Evolutionary conservation across 2,797 vertebrate genomes (phyloP).

Genomic region (Poecilia gillii): DNA sequence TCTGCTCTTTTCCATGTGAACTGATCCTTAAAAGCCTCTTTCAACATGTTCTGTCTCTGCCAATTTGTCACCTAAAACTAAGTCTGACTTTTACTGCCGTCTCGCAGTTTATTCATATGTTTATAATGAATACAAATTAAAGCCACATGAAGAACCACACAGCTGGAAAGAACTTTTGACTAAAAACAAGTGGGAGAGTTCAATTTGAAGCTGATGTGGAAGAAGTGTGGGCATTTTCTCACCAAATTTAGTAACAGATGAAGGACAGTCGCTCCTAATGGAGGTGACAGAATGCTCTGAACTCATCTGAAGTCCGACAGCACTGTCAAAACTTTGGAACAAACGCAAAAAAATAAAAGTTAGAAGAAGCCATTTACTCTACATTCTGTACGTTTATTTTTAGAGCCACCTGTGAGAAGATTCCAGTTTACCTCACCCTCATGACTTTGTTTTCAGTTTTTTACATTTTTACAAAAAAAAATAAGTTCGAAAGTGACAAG

Average conservation of each 20-base stretch:
- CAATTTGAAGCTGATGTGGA: constrained; percentile 7
- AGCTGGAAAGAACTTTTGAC: constrained; percentile 17
- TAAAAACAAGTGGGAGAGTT: constrained; percentile 22
- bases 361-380: constrained; percentile 24
- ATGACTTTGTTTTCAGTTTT: constrained; percentile 31
- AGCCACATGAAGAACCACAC: constrained; percentile 41
- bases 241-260: constrained; percentile 89
- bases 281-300: constrained; percentile 74
- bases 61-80: constrained; percentile 60
- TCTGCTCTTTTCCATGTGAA: constrained; percentile 44
- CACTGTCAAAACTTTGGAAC: constrained; percentile 84
- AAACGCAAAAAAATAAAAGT: constrained; percentile 19
- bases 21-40: constrained; percentile 49
- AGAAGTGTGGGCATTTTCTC: constrained; percentile 60
- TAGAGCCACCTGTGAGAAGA: constrained; percentile 50
- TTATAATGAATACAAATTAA: constrained; percentile 61
- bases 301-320: constrained; percentile 88
- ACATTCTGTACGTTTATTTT: constrained; percentile 19
- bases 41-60: constrained; percentile 53
- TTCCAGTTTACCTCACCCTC: constrained; percentile 22
- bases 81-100: constrained; percentile 49
- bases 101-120: constrained; percentile 53
- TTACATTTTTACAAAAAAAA: constrained; percentile 57
- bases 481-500: constrained; percentile 42
- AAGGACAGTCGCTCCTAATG: constrained; percentile 86